phyloP scores from a whole-genome alignment of 2,797 vertebrate genomes.

The Acridotheres tristis region DNA sequence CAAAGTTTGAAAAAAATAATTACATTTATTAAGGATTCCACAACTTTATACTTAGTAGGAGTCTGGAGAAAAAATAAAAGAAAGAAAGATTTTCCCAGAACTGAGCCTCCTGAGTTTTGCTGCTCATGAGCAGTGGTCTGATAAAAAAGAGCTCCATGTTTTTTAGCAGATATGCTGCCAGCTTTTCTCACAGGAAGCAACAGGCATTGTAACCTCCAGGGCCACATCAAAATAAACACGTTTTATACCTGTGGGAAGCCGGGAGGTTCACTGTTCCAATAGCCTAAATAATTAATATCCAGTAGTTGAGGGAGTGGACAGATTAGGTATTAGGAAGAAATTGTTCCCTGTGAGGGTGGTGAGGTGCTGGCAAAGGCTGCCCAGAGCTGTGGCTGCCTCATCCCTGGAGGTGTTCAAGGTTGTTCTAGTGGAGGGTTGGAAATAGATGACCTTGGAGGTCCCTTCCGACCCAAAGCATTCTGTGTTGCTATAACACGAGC shows the following conservation, averaged over 20 bases:
- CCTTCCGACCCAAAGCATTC: neutral
- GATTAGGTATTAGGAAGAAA: neutral
- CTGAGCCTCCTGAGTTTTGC: neutral
- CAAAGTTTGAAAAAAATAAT: neutral
- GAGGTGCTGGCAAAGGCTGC: neutral
- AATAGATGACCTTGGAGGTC: neutral
- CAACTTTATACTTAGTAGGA: neutral
- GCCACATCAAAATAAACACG: neutral
- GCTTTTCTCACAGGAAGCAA: neutral
- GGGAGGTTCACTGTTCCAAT: neutral
- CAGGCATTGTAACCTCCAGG: neutral
- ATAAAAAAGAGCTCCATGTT: neutral
- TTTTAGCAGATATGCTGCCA: neutral
- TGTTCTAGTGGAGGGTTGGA: neutral
- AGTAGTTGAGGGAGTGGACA: neutral
- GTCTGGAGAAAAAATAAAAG: neutral
- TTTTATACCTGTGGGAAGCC: constrained; percentile 7
- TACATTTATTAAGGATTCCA: neutral
- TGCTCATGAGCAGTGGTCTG: neutral
- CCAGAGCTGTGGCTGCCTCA: neutral
- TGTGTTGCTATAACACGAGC: neutral
- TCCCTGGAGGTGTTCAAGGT: neutral
- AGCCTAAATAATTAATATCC: constrained; percentile 26
- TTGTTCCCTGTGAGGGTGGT: neutral
- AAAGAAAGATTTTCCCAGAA: neutral